Base-by-base conservation (phyloP, 2,888 invertebrate species). In the Plagodis dolabraria region DNA sequence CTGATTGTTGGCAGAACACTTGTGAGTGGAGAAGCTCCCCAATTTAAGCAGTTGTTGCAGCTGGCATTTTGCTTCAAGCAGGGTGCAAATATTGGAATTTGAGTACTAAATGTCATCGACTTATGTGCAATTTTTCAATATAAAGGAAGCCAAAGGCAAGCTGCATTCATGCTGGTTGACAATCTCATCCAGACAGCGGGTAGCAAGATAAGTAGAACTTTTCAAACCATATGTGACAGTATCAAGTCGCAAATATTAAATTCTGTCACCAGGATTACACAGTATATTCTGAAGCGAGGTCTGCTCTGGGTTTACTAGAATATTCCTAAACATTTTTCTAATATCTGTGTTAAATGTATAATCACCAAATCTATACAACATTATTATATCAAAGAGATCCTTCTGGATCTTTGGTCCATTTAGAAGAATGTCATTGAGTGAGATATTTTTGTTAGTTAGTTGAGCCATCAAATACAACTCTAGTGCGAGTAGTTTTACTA, bases 371-470 rank as follows among this genome's bases (percentile, higher is more conserved):
- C 65, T 54, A 42, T 51, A 61, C 12, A 60, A 36, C 8, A 64
- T 7, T 9, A 68, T 34, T 36, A 68, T 60, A 53, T 64, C 61
- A 54, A 68, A 62, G 5, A 68, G 46, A 10, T 65, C 65, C 0
- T 42, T 59, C 45, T 68, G 64, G 2, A 68, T 63, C 38, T 57
- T 53, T 5, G 58, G 62, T 7, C 65, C 65, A 62, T 68, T 68
- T 40, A 68, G 33, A 11, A 62, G 43, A n/a, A 67, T 36, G 42
- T 65, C 56, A 62, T 67, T 67, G 7, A 51, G 51, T 7, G 51
- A 50, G 5, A 50, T 9, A n/a, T 50, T 50, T 11, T 50, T 50
- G 33, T 50, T 42, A 33, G 49, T 50, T 40, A 42, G 42, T 42
- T 42, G 49, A 50, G 8, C 35, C 42, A 42, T 40, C 49, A n/a